Percentiles rank a stretch among this genome's conserved stretches.
Evolutionary conservation across 2,888 invertebrate species (phyloP).

Genomic region (Rhorus exstirpatorius): DNA sequence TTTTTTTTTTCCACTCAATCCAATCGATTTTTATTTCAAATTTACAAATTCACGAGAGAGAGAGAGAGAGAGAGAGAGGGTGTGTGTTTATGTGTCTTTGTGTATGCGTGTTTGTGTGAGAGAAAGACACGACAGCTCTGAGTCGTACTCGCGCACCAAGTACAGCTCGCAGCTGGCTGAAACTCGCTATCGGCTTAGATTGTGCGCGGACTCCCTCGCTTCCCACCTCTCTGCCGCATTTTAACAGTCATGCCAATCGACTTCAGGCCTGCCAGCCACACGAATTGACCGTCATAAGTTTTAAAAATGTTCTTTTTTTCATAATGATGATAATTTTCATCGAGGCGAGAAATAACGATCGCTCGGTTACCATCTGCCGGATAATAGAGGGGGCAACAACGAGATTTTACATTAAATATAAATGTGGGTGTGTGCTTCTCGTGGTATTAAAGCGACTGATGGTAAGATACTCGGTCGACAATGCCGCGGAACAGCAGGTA

Average conservation of each 20-base stretch:
- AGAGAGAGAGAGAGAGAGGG: conserved; percentile 11
- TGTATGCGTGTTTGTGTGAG: too few relatives aligned
- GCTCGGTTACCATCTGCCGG: conserved; percentile 36
- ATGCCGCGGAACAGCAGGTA: too few relatives aligned
- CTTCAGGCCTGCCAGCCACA: conserved; percentile 50
- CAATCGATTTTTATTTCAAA: neutral
- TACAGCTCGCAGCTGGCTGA: conserved; percentile 77
- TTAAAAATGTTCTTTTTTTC: neutral
- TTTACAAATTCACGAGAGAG: too few relatives aligned
- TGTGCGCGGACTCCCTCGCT: conserved; percentile 69
- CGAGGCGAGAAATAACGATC: neutral
- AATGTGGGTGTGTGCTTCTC: neutral
- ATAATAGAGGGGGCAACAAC: too few relatives aligned
- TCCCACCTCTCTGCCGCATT: conserved; percentile 23
- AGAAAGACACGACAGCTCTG: conserved; percentile 38
- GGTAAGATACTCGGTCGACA: conserved; percentile 1
- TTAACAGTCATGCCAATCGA: conserved; percentile 46
- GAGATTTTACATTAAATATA: neutral
- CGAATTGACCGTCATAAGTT: conserved; percentile 16
- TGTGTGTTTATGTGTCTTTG: too few relatives aligned
- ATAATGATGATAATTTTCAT: conserved; percentile 23
- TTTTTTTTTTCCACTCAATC: neutral
- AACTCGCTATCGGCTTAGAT: conserved; percentile 79
- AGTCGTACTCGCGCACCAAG: conserved; percentile 74
- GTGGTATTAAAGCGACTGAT: neutral